Base-by-base conservation (phyloP, 1,140 invertebrate genomes). In the Eciton burchellii region DNA sequence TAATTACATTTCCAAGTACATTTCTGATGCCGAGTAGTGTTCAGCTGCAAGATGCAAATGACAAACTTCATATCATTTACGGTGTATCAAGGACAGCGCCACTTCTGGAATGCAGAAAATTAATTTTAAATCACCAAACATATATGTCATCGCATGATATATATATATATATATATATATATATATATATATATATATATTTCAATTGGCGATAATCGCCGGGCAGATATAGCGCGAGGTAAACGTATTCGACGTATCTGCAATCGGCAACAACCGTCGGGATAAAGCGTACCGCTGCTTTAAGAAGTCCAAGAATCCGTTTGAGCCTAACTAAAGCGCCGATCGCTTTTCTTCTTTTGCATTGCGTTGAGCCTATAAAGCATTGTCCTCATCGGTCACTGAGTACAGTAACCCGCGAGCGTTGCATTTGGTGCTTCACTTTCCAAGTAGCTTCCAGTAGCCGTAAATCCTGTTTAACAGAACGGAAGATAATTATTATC, bases 361-460 rank as follows among this genome's bases (percentile, higher is more conserved):
- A 92, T 92, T 91, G 83, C 82, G 86, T 81, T 26, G 71, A 81
- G 87, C 87, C 88, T 92, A 93, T 93, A 93, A 93, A 93, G 88
- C 89, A 90, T 89, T 89, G 87, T 89, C 84, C 85, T 85, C 66
- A 57, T 84, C 85, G 88, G 84, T 88, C 87, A 87, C 35, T 19
- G 86, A 85, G 89, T 90, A 89, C 91, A 92, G 92, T 93, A 89
- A 91, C 86, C 86, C 84, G 68, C 83, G 84, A 89, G 85, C 91
- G 82, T 85, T 76, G 57, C 88, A 88, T 90, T 87, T 82, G 77
- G 41, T 52, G 76, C 63, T 62, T 81, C 71, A 45, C 14, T 35
- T 47, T 63, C 45, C 29, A 49, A 35, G 74, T 71, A 73, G 59
- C 6, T 43, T n/a, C n/a, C n/a, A n/a, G n/a, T n/a, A n/a, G n/a